Conservation (phyloP, 2,113 vertebrate species). For the Nothocercus nigrocapillus region DNA sequence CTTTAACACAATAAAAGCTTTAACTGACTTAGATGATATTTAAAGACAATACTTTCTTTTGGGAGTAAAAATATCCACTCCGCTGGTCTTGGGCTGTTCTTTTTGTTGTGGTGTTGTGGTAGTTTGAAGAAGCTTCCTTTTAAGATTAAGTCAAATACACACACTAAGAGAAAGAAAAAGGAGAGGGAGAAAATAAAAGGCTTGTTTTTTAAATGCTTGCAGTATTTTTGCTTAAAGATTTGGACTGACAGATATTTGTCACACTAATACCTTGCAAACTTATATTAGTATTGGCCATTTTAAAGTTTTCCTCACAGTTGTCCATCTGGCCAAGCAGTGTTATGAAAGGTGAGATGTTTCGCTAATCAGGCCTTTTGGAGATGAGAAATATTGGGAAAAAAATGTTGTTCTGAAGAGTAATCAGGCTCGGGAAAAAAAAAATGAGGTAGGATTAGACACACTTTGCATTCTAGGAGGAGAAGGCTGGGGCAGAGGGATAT, state of each 20-base stretch:
- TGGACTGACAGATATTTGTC: not conserved
- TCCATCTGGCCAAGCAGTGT: not conserved
- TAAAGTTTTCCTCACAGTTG: not conserved
- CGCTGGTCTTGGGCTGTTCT: not conserved
- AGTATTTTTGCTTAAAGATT: not conserved
- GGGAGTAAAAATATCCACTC: not conserved
- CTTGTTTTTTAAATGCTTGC: not conserved
- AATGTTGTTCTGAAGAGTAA: not conserved
- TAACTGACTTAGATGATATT: not conserved
- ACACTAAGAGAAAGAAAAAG: not conserved
- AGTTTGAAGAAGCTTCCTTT: not conserved
- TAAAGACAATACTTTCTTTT: not conserved
- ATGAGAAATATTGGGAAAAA: not conserved
- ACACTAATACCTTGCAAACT: not conserved
- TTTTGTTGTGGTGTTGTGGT: not conserved
- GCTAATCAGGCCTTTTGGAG: not conserved
- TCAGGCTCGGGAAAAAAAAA: not conserved
- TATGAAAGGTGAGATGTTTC: not conserved
- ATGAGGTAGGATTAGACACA: not conserved
- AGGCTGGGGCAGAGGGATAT: not conserved
- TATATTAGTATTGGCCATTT: not conserved
- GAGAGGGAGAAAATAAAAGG: not conserved
- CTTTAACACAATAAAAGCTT: not conserved
- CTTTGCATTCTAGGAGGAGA: not conserved
- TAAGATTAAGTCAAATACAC: not conserved